These are phyloP conservation scores for Saturnia japonica DNA, from an alignment of 2,888 invertebrate genomes.

Conservation along the genomic window DNA sequence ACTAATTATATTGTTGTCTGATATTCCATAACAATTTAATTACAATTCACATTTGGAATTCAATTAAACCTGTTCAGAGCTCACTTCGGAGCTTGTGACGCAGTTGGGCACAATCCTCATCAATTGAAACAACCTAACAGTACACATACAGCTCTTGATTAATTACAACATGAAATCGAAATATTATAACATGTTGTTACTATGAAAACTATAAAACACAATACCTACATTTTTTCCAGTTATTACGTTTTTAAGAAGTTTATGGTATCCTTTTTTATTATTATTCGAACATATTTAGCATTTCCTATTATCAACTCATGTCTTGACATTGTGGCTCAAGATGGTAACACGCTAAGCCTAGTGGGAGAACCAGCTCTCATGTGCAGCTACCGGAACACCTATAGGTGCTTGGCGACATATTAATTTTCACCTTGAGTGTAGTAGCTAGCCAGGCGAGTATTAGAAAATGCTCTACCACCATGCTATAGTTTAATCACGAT, in stretches of 20 bases:
- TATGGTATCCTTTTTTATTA: background rate
- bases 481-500: too few species aligned
- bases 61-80: conserved; percentile 47
- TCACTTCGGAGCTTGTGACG: conserved; percentile 28
- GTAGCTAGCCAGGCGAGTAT: too few species aligned
- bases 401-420: too few species aligned
- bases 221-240: background rate
- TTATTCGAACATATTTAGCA: too few species aligned
- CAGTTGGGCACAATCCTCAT: conserved; percentile 52
- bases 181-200: background rate
- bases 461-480: too few species aligned
- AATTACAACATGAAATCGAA: conserved; percentile 35
- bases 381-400: too few species aligned
- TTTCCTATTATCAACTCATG: too few species aligned
- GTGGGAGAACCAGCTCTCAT: too few species aligned
- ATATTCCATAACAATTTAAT: background rate
- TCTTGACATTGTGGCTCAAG: too few species aligned
- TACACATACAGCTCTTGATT: conserved; percentile 50
- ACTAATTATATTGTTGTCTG: background rate
- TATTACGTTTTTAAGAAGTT: too few species aligned
- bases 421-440: too few species aligned
- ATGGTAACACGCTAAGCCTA: too few species aligned
- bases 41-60: conserved; percentile 26
- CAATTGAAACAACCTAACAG: conserved; percentile 47
- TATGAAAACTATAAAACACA: background rate